Evolutionary conservation across 1,140 invertebrate genomes (phyloP).

Genomic region (Pogonomyrmex barbatus): DNA sequence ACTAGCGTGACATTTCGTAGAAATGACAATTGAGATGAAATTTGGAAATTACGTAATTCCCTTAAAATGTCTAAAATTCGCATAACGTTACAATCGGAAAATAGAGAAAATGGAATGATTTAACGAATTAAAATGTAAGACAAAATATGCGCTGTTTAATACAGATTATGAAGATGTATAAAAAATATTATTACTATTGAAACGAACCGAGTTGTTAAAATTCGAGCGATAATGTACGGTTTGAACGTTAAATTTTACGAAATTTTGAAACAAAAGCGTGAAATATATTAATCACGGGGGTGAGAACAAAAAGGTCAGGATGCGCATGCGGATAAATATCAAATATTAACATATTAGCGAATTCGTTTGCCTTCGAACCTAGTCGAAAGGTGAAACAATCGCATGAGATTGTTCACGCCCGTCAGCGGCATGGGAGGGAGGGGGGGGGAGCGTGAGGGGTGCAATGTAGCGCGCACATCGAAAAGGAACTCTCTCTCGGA

Average conservation of each 20-base stretch:
- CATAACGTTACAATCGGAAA: neutral
- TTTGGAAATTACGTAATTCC: neutral
- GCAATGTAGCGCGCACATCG: slow-evolving; percentile 13
- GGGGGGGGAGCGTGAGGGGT: neutral
- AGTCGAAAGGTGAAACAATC: slow-evolving; percentile 38
- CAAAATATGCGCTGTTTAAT: neutral
- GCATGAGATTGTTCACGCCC: slow-evolving; percentile 16
- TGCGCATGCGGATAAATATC: neutral
- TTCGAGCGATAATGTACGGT: too few species aligned
- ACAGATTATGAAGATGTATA: neutral
- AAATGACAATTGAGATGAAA: slow-evolving; percentile 1
- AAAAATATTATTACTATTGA: neutral
- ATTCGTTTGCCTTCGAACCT: slow-evolving; percentile 22
- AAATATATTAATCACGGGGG: neutral
- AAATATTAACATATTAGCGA: slow-evolving; percentile 44
- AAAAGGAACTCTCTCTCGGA: slow-evolving; percentile 36
- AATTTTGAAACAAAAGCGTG: neutral
- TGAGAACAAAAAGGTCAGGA: neutral
- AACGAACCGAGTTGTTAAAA: neutral
- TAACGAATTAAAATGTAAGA: neutral
- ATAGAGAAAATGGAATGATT: neutral
- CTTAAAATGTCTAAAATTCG: neutral
- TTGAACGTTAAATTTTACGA: neutral
- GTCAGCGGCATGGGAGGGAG: too few species aligned
- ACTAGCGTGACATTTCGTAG: neutral